phyloP scores from a whole-genome alignment of 2,888 invertebrate genomes.

The Sycophila texana region DNA sequence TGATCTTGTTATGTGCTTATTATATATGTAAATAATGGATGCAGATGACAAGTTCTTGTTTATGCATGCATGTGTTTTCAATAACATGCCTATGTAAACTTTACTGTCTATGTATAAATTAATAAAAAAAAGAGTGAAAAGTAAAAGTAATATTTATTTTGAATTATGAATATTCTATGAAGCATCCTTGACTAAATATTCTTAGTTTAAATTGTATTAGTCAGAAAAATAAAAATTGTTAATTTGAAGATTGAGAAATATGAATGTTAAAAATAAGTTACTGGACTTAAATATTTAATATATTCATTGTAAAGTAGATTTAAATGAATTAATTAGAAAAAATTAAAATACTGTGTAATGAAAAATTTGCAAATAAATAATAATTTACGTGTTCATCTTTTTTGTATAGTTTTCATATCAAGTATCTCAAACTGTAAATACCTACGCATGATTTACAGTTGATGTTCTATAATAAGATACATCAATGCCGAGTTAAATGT shows the following conservation, averaged over 20 bases:
- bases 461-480: constrained; percentile 24
- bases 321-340: background rate
- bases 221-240: background rate
- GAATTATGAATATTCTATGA: no score
- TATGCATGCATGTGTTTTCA: no score
- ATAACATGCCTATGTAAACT: no score
- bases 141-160: no score
- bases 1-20: no score
- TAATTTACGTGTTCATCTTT: constrained; percentile 4
- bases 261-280: background rate
- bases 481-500: constrained; percentile 11
- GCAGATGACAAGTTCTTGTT: no score
- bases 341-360: background rate
- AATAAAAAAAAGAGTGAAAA: no score
- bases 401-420: constrained; percentile 30
- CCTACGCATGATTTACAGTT: constrained; percentile 25
- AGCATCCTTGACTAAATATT: background rate
- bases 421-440: constrained; percentile 33
- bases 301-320: constrained; percentile 1
- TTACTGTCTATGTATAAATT: no score
- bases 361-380: background rate
- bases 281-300: constrained; percentile 4
- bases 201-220: background rate
- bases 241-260: background rate
- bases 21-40: no score